These are phyloP conservation scores for Syngnathus floridae DNA, from an alignment of 2,113 vertebrate species.

Conservation along the genomic window DNA sequence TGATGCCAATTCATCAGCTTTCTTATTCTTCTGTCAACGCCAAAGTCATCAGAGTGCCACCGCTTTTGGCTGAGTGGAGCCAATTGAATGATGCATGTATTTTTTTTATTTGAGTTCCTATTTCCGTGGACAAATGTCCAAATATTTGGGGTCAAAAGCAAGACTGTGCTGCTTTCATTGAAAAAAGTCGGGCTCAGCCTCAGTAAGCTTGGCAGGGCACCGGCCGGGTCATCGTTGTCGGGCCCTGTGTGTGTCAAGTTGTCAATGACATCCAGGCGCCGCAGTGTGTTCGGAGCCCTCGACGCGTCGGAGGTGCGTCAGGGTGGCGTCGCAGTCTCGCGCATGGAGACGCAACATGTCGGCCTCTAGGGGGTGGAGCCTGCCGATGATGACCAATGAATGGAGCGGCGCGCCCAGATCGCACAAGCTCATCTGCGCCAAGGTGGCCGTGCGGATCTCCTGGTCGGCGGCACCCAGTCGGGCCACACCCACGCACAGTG, in stretches of 20 bases:
- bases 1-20: too few relatives aligned
- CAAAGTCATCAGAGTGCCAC: too few relatives aligned
- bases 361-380: slow-evolving; percentile 86
- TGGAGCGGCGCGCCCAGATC: slow-evolving; percentile 85
- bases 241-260: neutral
- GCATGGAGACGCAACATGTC: slow-evolving; percentile 81
- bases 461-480: slow-evolving; percentile 85
- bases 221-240: too few relatives aligned
- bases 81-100: too few relatives aligned
- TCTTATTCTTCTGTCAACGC: too few relatives aligned
- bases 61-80: too few relatives aligned
- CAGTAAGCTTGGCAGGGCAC: too few relatives aligned
- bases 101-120: too few relatives aligned
- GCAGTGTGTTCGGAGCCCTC: slow-evolving; percentile 42
- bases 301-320: neutral
- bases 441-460: slow-evolving; percentile 71
- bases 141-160: too few relatives aligned
- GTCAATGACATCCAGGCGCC: slow-evolving; percentile 40
- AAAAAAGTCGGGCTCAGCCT: too few relatives aligned
- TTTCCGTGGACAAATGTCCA: too few relatives aligned
- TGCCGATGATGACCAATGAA: slow-evolving; percentile 82
- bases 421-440: slow-evolving; percentile 77
- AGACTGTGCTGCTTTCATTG: too few relatives aligned
- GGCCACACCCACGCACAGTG: slow-evolving; percentile 74
- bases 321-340: slow-evolving; percentile 60